Evolutionary conservation across 1,140 invertebrate species (phyloP).

Genomic region (Megalopta genalis): DNA sequence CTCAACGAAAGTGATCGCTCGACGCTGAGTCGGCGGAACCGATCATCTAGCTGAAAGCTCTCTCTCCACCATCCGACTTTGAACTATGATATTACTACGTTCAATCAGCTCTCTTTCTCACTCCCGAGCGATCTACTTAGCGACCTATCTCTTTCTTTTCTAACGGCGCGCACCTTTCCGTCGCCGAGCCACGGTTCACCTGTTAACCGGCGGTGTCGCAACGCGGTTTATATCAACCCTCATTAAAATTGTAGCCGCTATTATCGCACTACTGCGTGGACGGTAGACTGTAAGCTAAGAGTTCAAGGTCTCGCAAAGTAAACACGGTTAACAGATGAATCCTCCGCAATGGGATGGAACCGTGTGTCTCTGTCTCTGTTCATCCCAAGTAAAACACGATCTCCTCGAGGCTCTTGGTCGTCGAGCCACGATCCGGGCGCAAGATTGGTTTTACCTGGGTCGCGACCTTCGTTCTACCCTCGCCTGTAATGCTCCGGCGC

Average conservation of each 20-base stretch:
- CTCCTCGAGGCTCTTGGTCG: not conserved
- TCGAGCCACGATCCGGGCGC: not conserved
- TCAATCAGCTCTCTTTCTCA: not conserved
- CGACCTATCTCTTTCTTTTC: not conserved
- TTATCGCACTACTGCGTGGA: too few species aligned
- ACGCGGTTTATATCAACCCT: too few species aligned
- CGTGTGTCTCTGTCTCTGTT: not conserved
- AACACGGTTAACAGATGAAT: too few species aligned
- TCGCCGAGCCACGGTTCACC: not conserved
- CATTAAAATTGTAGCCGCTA: too few species aligned
- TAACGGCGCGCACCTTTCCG: conserved; percentile 10
- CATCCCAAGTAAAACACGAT: conserved; percentile 33
- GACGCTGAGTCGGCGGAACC: not conserved
- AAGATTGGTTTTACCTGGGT: conserved; percentile 30
- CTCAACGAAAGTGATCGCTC: conserved; percentile 39
- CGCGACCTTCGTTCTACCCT: conserved; percentile 21
- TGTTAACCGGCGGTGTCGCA: too few species aligned
- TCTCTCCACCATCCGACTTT: too few species aligned
- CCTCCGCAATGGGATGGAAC: conserved; percentile 19
- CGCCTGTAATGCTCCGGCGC: conserved; percentile 49
- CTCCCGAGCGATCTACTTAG: not conserved
- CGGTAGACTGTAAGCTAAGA: too few species aligned
- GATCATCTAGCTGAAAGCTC: too few species aligned
- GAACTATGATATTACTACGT: not conserved
- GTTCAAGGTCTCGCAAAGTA: too few species aligned